Percentiles rank a stretch among this genome's conserved stretches.
These are phyloP conservation scores for Lasaia peninsularis DNA, from an alignment of 1,140 invertebrate species.

Conservation along the genomic window DNA sequence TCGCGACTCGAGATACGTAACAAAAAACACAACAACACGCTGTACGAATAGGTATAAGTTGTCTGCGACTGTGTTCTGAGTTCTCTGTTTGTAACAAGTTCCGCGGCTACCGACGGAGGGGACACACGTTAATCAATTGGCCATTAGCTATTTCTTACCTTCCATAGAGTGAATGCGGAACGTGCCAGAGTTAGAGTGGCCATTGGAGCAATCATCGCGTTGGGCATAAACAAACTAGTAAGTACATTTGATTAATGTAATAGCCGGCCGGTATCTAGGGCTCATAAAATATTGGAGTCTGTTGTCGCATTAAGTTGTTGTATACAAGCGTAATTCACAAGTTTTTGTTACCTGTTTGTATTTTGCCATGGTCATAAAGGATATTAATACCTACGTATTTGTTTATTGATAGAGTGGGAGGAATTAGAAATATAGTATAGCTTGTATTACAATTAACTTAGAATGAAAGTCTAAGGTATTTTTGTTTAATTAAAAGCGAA, in stretches of 20 bases:
- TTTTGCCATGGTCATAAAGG: no score
- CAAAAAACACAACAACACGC: conserved; percentile 27
- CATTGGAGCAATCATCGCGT: conserved; percentile 72
- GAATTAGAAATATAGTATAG: no score
- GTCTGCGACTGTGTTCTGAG: conserved; percentile 28
- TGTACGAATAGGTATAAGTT: conserved; percentile 35
- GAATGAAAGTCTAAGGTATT: no score
- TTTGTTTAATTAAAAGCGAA: no score
- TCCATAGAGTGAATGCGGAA: conserved; percentile 43
- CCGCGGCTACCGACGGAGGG: conserved; percentile 40
- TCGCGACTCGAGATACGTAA: conserved; percentile 23
- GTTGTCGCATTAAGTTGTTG: no score
- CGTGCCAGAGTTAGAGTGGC: conserved; percentile 57
- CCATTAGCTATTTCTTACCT: conserved; percentile 31
- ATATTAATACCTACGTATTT: no score
- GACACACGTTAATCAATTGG: conserved; percentile 39
- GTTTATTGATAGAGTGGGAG: no score
- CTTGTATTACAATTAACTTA: no score
- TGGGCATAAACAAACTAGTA: conserved; percentile 70
- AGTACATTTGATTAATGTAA: conserved; percentile 60
- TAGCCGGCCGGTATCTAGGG: conserved; percentile 31
- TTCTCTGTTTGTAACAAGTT: conserved; percentile 45
- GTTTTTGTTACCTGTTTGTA: background rate
- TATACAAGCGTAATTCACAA: background rate
- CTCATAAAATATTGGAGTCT: no score